Evolutionary conservation across 1,140 invertebrate genomes (phyloP), one percentile per base, ranked within the genome.

Genomic region (Nomia melanderi): DNA sequence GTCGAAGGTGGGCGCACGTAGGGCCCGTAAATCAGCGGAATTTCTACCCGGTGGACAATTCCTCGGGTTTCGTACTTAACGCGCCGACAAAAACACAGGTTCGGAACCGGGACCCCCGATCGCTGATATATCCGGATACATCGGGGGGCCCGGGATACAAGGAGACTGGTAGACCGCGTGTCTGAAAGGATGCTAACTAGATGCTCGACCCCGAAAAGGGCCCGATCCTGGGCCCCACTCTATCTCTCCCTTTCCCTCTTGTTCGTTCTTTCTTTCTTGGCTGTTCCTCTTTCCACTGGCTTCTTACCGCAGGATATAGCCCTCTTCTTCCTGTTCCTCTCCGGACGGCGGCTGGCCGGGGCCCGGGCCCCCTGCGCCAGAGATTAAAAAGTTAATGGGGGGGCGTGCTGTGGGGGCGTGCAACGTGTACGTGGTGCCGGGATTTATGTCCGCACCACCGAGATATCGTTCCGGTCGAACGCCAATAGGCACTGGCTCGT

Each of bases 301-400:
- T 77, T 56, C 70, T 41, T 36, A 65, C 69, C 54, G 66, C 75
- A 67, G 78, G 8, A n/a, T n/a, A n/a, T n/a, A n/a, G n/a, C 47
- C 47, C 47, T 17, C 47, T 76, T 69, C 73, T 76, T 72, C 60
- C 69, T 73, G 57, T 78, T 59, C 47, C 73, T 17, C 47, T 5
- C 5, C 47, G 41, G 8, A 57, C 47, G 44, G 56, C 54, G 75
- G 66, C 59, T 66, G 77, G 27, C 11, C 78, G 65, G 33, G 54
- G 82, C 60, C 75, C 44, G 74, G 60, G 83, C 80, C 60, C 79
- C 60, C 72, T 64, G 83, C 79, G 70, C 72, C 69, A 87, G 87
- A 89, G 87, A 89, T 89, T 89, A 89, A 89, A 89, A 89, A 89
- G 87, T 89, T 89, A 89, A 89, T 89, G 87, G 88, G 79, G 85